These are phyloP conservation scores for Drosophila equinoxialis DNA, from an alignment of 1,140 invertebrate species.

Conservation along the genomic window DNA sequence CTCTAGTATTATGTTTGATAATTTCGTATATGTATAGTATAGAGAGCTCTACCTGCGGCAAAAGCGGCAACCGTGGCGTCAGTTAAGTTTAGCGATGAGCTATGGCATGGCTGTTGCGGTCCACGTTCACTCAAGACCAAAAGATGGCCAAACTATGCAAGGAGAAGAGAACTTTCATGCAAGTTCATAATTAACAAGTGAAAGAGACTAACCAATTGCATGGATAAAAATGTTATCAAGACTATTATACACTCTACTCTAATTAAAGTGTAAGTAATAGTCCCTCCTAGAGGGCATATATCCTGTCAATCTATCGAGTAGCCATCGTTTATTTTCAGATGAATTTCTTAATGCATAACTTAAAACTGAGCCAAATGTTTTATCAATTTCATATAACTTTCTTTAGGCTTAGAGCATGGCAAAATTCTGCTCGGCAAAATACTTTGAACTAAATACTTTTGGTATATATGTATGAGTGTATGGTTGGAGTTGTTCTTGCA, in stretches of 20 bases:
- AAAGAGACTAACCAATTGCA: slow-evolving; percentile 27
- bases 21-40: neutral
- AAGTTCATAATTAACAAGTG: slow-evolving; percentile 36
- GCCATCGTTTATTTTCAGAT: too few relatives aligned
- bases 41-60: neutral
- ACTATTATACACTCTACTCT: slow-evolving; percentile 11
- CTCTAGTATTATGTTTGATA: slow-evolving; percentile 2
- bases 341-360: too few relatives aligned
- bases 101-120: slow-evolving; percentile 4
- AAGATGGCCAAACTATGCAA: slow-evolving; percentile 1
- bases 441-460: slow-evolving; percentile 3
- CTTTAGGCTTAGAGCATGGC: neutral
- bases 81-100: neutral
- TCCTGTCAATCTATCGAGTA: too few relatives aligned
- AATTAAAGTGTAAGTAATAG: too few relatives aligned
- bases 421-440: neutral
- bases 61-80: too few relatives aligned
- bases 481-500: neutral
- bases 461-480: neutral
- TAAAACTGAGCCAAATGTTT: slow-evolving; percentile 34
- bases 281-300: too few relatives aligned
- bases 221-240: neutral
- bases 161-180: slow-evolving; percentile 13
- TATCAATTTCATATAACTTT: slow-evolving; percentile 1
- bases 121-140: neutral